A percentile compares a stretch with the other conserved stretches of the same genome.
phyloP scores from a whole-genome alignment of 2,797 vertebrate genomes.

The Anolis apletophallus region DNA sequence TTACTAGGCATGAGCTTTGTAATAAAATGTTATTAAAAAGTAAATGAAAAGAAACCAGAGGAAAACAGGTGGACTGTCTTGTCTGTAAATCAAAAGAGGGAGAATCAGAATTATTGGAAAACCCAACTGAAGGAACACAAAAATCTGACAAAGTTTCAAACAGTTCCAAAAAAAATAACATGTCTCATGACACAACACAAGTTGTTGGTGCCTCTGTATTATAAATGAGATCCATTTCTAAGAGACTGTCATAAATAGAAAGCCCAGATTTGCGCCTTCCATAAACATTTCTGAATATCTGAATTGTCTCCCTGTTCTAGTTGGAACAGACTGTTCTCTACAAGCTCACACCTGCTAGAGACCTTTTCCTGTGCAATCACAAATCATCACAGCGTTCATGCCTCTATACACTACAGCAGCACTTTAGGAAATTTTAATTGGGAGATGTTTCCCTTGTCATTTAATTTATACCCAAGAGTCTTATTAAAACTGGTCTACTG shows the following conservation, averaged over 20 bases:
- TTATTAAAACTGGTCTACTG: constrained; percentile 71
- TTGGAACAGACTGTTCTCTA: constrained; percentile 19
- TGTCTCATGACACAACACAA: neutral
- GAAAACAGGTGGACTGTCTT: neutral
- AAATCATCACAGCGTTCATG: constrained; percentile 50
- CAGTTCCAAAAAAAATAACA: neutral
- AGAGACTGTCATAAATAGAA: neutral
- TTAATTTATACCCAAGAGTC: constrained; percentile 68
- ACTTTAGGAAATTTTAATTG: constrained; percentile 72
- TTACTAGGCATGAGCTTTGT: too few relatives aligned
- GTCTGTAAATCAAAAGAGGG: neutral
- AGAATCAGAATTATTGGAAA: neutral
- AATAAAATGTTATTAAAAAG: too few relatives aligned
- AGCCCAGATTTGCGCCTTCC: constrained; percentile 36
- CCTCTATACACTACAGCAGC: constrained; percentile 66
- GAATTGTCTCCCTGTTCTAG: constrained; percentile 15
- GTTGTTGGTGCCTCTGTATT: neutral
- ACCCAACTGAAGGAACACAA: neutral
- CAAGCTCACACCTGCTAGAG: constrained; percentile 12
- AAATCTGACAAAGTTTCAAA: neutral
- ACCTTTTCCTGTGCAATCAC: constrained; percentile 32
- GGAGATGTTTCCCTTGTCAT: constrained; percentile 70
- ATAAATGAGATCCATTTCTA: constrained; percentile 12
- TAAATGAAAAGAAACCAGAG: neutral
- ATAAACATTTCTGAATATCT: constrained; percentile 33